These are phyloP conservation scores for Aquatica leii DNA, from an alignment of 2,888 invertebrate genomes.

Conservation along the genomic window DNA sequence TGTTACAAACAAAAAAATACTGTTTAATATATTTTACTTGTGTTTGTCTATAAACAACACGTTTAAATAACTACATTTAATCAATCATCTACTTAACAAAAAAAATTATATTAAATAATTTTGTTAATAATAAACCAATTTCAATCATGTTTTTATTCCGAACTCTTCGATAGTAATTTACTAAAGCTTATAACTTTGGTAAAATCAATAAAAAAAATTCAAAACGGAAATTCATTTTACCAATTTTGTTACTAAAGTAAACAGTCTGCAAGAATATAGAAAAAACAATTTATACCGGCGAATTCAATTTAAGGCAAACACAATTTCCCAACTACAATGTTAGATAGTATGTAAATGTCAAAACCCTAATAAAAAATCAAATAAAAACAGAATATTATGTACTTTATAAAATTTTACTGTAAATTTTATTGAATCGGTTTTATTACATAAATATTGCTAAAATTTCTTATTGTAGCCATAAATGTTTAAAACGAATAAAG, in stretches of 20 bases:
- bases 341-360: slow-evolving; percentile 7
- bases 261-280: slow-evolving; percentile 26
- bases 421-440: too few species aligned
- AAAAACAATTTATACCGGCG: slow-evolving; percentile 30
- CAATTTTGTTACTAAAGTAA: slow-evolving; percentile 26
- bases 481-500: too few species aligned
- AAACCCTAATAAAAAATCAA: slow-evolving; percentile 27
- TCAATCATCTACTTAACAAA: too few species aligned
- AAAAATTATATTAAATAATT: background rate
- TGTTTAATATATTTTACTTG: background rate
- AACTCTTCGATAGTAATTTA: background rate
- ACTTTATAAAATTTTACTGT: too few species aligned
- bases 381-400: slow-evolving; percentile 13
- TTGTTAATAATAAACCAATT: background rate
- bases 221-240: slow-evolving; percentile 22
- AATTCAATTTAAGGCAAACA: slow-evolving; percentile 36
- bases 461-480: too few species aligned
- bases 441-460: too few species aligned
- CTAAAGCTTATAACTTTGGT: background rate
- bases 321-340: slow-evolving; percentile 18
- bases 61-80: too few species aligned
- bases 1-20: background rate
- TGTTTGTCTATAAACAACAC: too few species aligned
- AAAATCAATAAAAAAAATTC: slow-evolving; percentile 12
- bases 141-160: background rate